These are phyloP conservation scores for Albula glossodonta DNA, from an alignment of 2,113 vertebrate species.

Conservation along the genomic window DNA sequence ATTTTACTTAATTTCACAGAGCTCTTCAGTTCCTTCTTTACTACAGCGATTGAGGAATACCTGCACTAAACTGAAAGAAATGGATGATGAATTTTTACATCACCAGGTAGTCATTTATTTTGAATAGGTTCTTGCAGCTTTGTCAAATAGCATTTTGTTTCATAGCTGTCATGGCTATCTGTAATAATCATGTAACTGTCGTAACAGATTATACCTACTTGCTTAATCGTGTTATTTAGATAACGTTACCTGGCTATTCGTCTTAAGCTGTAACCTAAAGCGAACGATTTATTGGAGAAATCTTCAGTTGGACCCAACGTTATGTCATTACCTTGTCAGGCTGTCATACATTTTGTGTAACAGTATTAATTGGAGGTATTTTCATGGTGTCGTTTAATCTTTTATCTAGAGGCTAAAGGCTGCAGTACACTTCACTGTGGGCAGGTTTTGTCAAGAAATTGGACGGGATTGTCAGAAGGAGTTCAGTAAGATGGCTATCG, in stretches of 20 bases:
- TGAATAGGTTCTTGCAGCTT: background rate
- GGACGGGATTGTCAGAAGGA: conserved; percentile 60
- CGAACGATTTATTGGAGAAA: too few species aligned
- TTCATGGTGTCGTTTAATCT: background rate
- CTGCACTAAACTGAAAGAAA: background rate
- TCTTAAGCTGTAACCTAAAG: too few species aligned
- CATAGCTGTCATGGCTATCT: background rate
- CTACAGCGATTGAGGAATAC: background rate
- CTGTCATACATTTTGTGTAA: too few species aligned
- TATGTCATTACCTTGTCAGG: too few species aligned
- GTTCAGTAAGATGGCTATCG: conserved; percentile 80
- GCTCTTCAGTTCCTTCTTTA: too few species aligned
- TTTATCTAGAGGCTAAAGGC: conserved; percentile 83
- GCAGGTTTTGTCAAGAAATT: conserved; percentile 72
- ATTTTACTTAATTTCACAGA: too few species aligned
- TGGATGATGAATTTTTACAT: conserved; percentile 22
- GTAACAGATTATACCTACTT: too few species aligned
- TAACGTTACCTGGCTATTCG: too few species aligned
- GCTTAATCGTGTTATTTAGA: too few species aligned
- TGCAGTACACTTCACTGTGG: conserved; percentile 82
- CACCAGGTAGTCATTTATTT: conserved; percentile 7
- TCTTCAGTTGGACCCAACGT: too few species aligned
- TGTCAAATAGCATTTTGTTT: background rate
- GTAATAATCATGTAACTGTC: background rate
- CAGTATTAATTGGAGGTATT: too few species aligned